Percentiles rank a stretch among this genome's conserved stretches.
Evolutionary conservation across 2,888 invertebrate genomes (phyloP).

Genomic region (Epirrhoe tristata): DNA sequence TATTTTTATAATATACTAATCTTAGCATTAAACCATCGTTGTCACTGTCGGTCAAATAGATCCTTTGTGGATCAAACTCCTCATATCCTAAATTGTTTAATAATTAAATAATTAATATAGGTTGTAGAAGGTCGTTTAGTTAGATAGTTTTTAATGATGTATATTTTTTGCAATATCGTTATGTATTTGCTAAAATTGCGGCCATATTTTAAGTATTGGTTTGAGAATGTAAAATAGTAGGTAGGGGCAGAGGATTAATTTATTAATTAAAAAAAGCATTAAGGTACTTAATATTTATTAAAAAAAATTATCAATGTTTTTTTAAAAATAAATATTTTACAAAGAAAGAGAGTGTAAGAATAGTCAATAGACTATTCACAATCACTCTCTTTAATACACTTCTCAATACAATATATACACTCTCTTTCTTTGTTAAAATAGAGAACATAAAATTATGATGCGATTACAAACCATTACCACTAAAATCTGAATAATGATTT

Average conservation of each 20-base stretch:
- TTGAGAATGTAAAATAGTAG: conserved; percentile 56
- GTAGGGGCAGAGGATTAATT: conserved; percentile 52
- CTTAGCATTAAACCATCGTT: conserved; percentile 67
- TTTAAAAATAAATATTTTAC: no score
- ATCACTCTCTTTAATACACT: no score
- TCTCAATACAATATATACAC: no score
- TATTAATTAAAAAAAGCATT: not conserved
- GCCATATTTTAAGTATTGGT: conserved; percentile 71
- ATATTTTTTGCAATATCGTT: conserved; percentile 78
- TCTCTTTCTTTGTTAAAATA: no score
- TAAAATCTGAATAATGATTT: not conserved
- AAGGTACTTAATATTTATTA: not conserved
- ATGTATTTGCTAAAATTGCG: conserved; percentile 63
- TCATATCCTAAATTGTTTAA: conserved; percentile 32
- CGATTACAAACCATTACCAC: no score
- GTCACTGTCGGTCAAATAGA: conserved; percentile 51
- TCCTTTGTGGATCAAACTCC: conserved; percentile 31
- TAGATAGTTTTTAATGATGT: conserved; percentile 49
- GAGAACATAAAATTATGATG: no score
- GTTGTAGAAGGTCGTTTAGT: conserved; percentile 36
- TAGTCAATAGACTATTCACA: no score
- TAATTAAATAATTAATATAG: conserved; percentile 27
- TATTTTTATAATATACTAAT: conserved; percentile 78
- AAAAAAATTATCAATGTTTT: no score
- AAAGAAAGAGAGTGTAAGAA: no score